These are phyloP conservation scores for Frankliniella intonsa DNA, from an alignment of 2,888 invertebrate genomes.

Conservation along the genomic window DNA sequence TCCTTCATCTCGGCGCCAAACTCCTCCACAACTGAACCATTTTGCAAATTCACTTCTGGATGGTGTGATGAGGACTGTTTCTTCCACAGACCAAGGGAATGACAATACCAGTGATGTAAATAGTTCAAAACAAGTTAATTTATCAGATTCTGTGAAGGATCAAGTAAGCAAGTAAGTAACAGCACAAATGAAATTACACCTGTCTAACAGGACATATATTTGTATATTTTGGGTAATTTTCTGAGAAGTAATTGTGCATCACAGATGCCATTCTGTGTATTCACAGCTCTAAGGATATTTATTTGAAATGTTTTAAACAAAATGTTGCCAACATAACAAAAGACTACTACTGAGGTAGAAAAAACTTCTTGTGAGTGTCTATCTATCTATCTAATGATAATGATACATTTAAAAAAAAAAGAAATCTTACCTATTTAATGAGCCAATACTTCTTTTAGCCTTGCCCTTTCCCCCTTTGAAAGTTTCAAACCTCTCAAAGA, in stretches of 20 bases:
- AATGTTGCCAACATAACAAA: neutral
- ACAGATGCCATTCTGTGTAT: neutral
- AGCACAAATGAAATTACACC: neutral
- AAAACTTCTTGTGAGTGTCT: neutral
- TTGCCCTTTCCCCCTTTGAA: too few species aligned
- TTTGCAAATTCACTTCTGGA: constrained; percentile 36
- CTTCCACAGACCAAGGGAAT: neutral
- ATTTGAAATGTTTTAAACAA: neutral
- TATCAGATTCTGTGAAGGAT: neutral
- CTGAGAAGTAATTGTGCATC: too few species aligned
- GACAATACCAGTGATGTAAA: neutral
- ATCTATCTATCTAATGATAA: neutral
- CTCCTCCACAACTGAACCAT: constrained; percentile 35
- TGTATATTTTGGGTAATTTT: too few species aligned
- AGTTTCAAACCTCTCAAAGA: too few species aligned
- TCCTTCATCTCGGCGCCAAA: constrained; percentile 5
- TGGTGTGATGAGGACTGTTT: constrained; percentile 36
- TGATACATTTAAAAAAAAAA: too few species aligned
- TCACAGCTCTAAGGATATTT: neutral
- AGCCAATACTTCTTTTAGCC: too few species aligned
- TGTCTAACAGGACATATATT: too few species aligned
- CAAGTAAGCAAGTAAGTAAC: neutral
- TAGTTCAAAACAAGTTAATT: neutral
- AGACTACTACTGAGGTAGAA: neutral
- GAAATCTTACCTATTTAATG: too few species aligned